Evolutionary conservation across 1,140 invertebrate genomes (phyloP), one percentile per base, ranked within the genome.

Genomic region (Drosophila sucinea): DNA sequence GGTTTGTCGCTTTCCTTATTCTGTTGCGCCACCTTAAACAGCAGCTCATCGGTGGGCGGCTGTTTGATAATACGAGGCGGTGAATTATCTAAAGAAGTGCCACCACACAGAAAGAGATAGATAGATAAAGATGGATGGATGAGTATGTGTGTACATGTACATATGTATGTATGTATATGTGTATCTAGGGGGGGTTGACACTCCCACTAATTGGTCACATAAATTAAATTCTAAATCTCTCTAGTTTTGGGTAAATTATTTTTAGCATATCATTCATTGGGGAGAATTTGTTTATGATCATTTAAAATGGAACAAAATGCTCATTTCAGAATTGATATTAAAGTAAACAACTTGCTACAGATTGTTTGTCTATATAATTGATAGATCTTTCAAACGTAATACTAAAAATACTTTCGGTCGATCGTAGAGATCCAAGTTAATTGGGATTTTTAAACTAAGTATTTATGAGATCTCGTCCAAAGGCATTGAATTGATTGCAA

Each of bases 1-100:
- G 97, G 97, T 93, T 97, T 98, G 91, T 98, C 96, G 92, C 96
- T 97, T 93, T 98, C 97, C 78, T 95, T 96, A 44, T 93, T 93
- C 75, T 94, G 94, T 86, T 95, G 94, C 47, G 96, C 96, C 63
- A 98, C 97, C 95, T 98, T 97, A 93, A 98, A 98, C 47, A 98
- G 94, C 74, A 97, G 93, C 93, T 98, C 97, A 91, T 97, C 97
- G 61, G 96, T 95, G 38, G 96, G 96, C 32, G 97, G 97, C 92
- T 98, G 97, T 93, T 98, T 98, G 47, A 96, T 95, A 91, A 98
- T 98, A 91, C 95, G 93, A 62, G 97, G 96, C 78, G 97, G 96
- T 63, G 96, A 97, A 92, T 96, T 96, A 91, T 96, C 96, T 97
- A 27, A 5, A 56, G 7, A 64, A 64, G 17, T 25, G 44, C 44